Conservation (phyloP, 2,797 vertebrate species). For the Microcaecilia unicolor region DNA sequence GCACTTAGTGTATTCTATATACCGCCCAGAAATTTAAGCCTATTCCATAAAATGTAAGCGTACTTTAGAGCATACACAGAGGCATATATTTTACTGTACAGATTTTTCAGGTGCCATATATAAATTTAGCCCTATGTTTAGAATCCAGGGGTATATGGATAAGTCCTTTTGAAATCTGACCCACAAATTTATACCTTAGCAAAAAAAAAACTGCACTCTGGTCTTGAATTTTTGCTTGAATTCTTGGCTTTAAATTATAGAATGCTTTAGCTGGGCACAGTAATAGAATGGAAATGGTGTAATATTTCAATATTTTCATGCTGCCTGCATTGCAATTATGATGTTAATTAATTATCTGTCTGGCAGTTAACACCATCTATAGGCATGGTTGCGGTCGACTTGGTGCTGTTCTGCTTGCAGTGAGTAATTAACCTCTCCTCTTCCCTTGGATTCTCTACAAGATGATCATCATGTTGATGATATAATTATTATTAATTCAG, state of each 20-base stretch:
- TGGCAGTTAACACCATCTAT: constrained; percentile 56
- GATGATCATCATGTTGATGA: constrained; percentile 65
- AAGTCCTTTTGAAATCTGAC: too few species aligned
- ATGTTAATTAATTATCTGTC: constrained; percentile 67
- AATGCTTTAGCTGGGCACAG: constrained; percentile 15
- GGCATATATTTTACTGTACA: too few species aligned
- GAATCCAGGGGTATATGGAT: too few species aligned
- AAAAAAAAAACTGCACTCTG: too few species aligned
- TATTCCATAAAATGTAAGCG: too few species aligned
- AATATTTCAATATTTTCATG: constrained; percentile 61
- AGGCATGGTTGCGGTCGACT: constrained; percentile 50
- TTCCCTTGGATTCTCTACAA: constrained; percentile 66
- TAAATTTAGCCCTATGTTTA: too few species aligned
- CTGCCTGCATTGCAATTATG: constrained; percentile 54
- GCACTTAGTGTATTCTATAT: too few species aligned
- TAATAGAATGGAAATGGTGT: constrained; percentile 43
- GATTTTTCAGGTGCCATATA: too few species aligned
- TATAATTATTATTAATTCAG: constrained; percentile 79
- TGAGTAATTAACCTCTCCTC: constrained; percentile 81
- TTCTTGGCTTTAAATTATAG: constrained; percentile 25
- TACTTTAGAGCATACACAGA: too few species aligned
- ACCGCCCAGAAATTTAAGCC: too few species aligned
- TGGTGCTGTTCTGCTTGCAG: constrained; percentile 58
- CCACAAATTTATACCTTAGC: too few species aligned
- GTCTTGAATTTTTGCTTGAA: too few species aligned